A percentile compares a stretch with the other conserved stretches of the same genome.
Evolutionary conservation across 2,113 vertebrate species (phyloP).

Genomic region (Seriola aureovittata): DNA sequence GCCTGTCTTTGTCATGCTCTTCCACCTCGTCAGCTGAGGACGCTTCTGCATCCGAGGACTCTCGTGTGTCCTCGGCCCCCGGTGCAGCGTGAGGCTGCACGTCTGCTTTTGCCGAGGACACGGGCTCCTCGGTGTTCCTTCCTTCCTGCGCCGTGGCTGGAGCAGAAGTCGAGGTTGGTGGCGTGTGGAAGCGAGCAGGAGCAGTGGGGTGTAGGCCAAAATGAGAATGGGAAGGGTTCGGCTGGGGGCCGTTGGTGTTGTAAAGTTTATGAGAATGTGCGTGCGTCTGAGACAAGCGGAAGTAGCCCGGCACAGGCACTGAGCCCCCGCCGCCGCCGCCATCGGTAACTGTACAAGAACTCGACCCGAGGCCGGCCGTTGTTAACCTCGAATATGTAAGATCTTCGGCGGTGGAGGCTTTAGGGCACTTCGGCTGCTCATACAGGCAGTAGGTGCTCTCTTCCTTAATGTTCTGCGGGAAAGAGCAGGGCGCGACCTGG

Average conservation of each 20-base stretch:
- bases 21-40: slow-evolving; percentile 93
- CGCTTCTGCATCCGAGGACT: slow-evolving; percentile 91
- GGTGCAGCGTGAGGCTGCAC: slow-evolving; percentile 83
- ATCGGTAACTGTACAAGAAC: slow-evolving; percentile 85
- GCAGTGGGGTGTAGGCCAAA: slow-evolving; percentile 87
- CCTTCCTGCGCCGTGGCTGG: slow-evolving; percentile 83
- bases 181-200: slow-evolving; percentile 89
- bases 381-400: slow-evolving; percentile 89
- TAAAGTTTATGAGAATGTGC: slow-evolving; percentile 93
- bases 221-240: slow-evolving; percentile 88
- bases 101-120: slow-evolving; percentile 90
- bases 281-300: slow-evolving; percentile 98
- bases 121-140: slow-evolving; percentile 88
- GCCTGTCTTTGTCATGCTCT: slow-evolving; percentile 89
- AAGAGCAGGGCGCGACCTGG: slow-evolving; percentile 92
- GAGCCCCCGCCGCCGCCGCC: slow-evolving; percentile 80
- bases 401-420: slow-evolving; percentile 89
- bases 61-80: slow-evolving; percentile 88
- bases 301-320: slow-evolving; percentile 97
- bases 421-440: slow-evolving; percentile 94
- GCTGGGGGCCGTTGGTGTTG: slow-evolving; percentile 85
- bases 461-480: slow-evolving; percentile 97
- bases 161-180: slow-evolving; percentile 86
- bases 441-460: slow-evolving; percentile 97
- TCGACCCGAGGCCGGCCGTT: slow-evolving; percentile 87